Base-by-base conservation (phyloP, 2,797 vertebrate species). In the Phalloptychus januarius region DNA sequence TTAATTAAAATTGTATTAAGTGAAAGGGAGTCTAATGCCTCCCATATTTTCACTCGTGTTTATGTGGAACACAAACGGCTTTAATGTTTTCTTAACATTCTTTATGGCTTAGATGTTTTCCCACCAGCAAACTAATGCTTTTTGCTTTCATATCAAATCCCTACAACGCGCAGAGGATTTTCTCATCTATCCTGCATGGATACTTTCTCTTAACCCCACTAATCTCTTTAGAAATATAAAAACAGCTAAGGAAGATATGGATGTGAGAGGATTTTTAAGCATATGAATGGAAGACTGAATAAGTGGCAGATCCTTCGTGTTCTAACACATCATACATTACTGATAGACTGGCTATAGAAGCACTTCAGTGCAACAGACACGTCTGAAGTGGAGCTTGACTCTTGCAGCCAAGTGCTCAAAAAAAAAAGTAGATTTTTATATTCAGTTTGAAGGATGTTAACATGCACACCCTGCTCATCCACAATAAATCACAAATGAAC, bases 401-500 rank as follows among this genome's bases (percentile, higher is more conserved):
- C 61, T 75, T 63, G 58, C 61, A 77, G 70, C 74, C 84, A 69
- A 71, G 36, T 28, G 33, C 79, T 77, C 4, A 67, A 54, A 50
- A 52, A 67, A 78, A 80, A 48, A 72, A 58, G 61, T 71, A 50
- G 63, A 83, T 81, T 86, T 67, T 85, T 56, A 78, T 79, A 86
- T 84, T 87, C 76, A 77, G 11, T 44, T 28, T 83, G 52, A 79
- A 63, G 80, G 77, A 79, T 88, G 80, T 86, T 77, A 87, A 87
- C 86, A 83, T 46, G 46, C 74, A 54, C 74, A 12, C 63, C 38
- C 78, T 71, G 78, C 69, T 82, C 80, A 76, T 77, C 48, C 65
- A n/a, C 79, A 48, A 87, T 89, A 86, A 87, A 88, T 91, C 87
- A 81, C 78, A 18, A 77, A 50, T 23, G 75, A 87, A 79, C 78